Evolutionary conservation across 2,113 vertebrate species (phyloP), one percentile per base, ranked within the genome.

Genomic region (Paraplagusia blochii): DNA sequence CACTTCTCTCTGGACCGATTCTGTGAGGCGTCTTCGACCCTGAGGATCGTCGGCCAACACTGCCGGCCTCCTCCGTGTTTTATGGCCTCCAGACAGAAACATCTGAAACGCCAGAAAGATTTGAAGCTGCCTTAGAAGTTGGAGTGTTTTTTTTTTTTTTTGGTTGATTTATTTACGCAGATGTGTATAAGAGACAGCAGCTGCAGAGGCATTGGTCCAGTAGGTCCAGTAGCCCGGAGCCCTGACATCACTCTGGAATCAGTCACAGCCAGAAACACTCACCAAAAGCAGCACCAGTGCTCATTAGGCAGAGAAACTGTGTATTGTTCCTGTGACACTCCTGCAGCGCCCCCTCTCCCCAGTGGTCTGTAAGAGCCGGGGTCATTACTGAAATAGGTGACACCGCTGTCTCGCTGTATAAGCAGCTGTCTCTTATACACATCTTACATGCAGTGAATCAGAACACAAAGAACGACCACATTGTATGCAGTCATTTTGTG

Each of bases 351-450:
- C 17, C 22, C 22, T 6, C 22, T 6, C 22, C 22, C 22, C 22
- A n/a, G 1, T 36, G 66, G 68, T 64, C 57, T 62, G 62, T 50
- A 47, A 44, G 58, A 42, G 55, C 47, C 57, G 66, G 47, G 77
- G 77, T 78, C 82, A 74, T 48, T 68, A 77, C 77, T 70, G 45
- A 74, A 81, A 77, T 59, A 74, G 72, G 55, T 67, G 73, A 42
- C 69, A 38, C n/a, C 36, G 53, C 56, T 49, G 50, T 67, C 67
- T 66, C 50, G 40, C 34, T 29, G 22, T 29, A 29, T 29, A 12
- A 73, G 78, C 52, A n/a, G n/a, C n/a, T n/a, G n/a, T n/a, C n/a
- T n/a, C n/a, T n/a, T n/a, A n/a, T n/a, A n/a, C n/a, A n/a, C n/a
- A n/a, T n/a, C n/a, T n/a, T n/a, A n/a, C n/a, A n/a, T n/a, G n/a